phyloP scores from a whole-genome alignment of 30 jellyfish, hydroid and myxozoan genomes.

The Aurelia sp. region DNA sequence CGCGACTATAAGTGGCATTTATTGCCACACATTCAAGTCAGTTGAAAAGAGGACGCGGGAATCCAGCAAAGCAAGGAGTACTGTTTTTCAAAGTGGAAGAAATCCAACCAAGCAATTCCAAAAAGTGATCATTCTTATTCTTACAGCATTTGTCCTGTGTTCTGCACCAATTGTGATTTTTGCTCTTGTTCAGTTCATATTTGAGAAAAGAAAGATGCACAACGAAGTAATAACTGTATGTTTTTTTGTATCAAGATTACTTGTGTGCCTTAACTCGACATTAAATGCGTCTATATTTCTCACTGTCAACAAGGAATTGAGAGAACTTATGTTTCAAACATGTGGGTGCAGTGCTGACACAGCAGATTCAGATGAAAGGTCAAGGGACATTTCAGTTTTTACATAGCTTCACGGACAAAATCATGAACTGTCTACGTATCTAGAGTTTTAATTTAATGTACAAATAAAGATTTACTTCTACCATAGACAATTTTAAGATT shows the following conservation, averaged over 20 bases:
- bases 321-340: background rate
- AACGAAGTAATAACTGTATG: background rate
- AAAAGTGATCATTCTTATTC: conserved; percentile 15
- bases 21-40: conserved; percentile 27
- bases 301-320: conserved; percentile 30
- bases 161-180: conserved; percentile 30
- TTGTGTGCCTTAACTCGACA: conserved; percentile 36
- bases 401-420: too few relatives aligned
- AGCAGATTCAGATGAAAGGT: too few relatives aligned
- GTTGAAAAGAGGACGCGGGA: conserved; percentile 22
- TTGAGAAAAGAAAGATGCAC: background rate
- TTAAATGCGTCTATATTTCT: conserved; percentile 23
- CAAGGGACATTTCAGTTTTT: too few relatives aligned
- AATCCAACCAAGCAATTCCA: conserved; percentile 30
- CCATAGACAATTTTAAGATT: too few relatives aligned
- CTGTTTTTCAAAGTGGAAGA: background rate
- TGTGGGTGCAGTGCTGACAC: too few relatives aligned
- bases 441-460: too few relatives aligned
- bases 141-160: background rate
- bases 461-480: too few relatives aligned
- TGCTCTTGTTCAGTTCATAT: background rate
- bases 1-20: conserved; percentile 17
- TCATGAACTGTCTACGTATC: too few relatives aligned
- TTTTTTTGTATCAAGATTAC: conserved; percentile 13
- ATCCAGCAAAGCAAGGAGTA: background rate